phyloP scores from a whole-genome alignment of 2,797 vertebrate genomes.

The Telmatherina bonti region DNA sequence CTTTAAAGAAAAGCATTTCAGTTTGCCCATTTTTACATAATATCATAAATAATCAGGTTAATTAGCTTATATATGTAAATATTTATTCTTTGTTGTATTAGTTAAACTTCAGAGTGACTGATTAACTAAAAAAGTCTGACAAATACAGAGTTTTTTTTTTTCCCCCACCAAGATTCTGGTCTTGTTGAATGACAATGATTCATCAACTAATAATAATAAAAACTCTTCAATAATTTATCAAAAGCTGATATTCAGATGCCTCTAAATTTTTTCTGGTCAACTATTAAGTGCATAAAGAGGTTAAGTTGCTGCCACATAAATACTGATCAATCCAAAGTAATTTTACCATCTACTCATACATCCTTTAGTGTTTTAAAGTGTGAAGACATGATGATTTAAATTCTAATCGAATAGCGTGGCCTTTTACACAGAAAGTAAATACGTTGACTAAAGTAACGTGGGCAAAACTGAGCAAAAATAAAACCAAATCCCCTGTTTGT shows the following conservation, averaged over 20 bases:
- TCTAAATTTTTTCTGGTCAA: background rate
- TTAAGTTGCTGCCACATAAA: slow-evolving; percentile 7
- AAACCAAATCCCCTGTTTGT: slow-evolving; percentile 35
- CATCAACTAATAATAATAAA: too few relatives aligned
- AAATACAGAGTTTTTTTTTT: too few relatives aligned
- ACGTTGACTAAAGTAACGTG: slow-evolving; percentile 12
- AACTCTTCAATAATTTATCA: slow-evolving; percentile 7
- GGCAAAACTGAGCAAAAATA: slow-evolving; percentile 70
- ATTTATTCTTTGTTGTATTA: slow-evolving; percentile 4
- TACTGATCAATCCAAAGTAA: slow-evolving; percentile 6
- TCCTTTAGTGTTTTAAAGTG: background rate
- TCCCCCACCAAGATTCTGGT: background rate
- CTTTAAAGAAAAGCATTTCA: slow-evolving; percentile 43
- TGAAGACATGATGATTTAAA: slow-evolving; percentile 18
- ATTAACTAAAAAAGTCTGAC: too few relatives aligned
- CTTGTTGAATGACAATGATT: too few relatives aligned
- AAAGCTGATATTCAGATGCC: slow-evolving; percentile 10
- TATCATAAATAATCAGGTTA: slow-evolving; percentile 24
- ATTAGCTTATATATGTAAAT: too few relatives aligned
- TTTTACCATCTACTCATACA: slow-evolving; percentile 2
- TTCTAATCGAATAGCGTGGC: slow-evolving; percentile 31
- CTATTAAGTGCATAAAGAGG: slow-evolving; percentile 33
- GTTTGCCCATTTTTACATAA: slow-evolving; percentile 69
- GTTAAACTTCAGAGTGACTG: too few relatives aligned
- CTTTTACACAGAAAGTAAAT: slow-evolving; percentile 19